Base-by-base conservation (phyloP, 2,113 vertebrate genomes). In the Ovis canadensis region DNA sequence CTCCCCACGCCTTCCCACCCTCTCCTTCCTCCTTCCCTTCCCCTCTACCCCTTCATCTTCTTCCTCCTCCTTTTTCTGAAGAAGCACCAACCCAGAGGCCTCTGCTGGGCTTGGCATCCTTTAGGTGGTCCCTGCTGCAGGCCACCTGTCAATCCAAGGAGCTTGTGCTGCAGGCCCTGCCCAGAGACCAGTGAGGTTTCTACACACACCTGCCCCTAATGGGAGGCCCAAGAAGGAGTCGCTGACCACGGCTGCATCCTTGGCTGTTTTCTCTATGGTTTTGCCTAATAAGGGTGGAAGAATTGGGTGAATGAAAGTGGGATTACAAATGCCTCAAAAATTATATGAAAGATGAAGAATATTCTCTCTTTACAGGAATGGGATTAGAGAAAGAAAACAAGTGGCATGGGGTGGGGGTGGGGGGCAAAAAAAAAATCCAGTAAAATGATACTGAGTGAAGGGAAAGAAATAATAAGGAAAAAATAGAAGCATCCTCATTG, bases 331-430 rank as follows among this genome's bases (percentile, higher is more conserved):
- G 54, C 33, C 85, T 83, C 45, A 55, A 89, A 88, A 50, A 55
- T 14, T 55, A 78, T 31, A 83, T 25, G 57, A 92, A 90, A 87
- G 29, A 85, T 50, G 71, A 90, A 71, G 54, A 55, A 52, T 45
- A 52, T 45, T 48, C 23, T 55, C 15, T 92, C 31, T 71, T 91
- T 74, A 87, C 2, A 88, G 54, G 57, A 85, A 82, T 31, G 74
- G 88, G 91, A 94, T 96, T 91, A 50, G 55, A 91, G 48, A 81
- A 93, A 82, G 67, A 84, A 59, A 81, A n/a, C 55, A 91, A 95
- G 29, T 88, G 86, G 9, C 6, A 27, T 48, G 86, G 8, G 21
- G 15, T 5, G 9, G 16, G 7, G 77, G 7, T 5, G 0, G 3
- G 13, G 16, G 48, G 1, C 50, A 36, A 78, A 88, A 84, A 36